Evolutionary conservation across 2,797 vertebrate species (phyloP).

Genomic region (Manis pentadactyla): DNA sequence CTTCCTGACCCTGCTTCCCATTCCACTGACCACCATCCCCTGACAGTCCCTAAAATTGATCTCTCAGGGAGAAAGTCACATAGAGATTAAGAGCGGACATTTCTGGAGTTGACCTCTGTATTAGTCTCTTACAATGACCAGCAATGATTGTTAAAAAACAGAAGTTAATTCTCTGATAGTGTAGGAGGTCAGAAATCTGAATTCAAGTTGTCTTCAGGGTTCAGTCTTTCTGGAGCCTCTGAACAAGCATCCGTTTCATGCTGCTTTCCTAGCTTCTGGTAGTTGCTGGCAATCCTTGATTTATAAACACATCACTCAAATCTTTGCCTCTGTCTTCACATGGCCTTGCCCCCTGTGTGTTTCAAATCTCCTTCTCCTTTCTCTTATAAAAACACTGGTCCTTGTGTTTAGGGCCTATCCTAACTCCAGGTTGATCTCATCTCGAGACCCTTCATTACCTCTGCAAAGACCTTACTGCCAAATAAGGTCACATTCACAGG

Average conservation of each 20-base stretch:
- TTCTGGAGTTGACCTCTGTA: background rate
- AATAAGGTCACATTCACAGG: background rate
- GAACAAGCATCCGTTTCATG: background rate
- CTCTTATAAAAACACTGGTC: background rate
- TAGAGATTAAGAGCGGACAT: background rate
- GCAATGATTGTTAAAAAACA: background rate
- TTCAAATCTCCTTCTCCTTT: background rate
- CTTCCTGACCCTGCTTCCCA: background rate
- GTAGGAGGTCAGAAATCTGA: background rate
- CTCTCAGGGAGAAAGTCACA: background rate
- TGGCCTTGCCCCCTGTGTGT: background rate
- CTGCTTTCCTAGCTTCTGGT: background rate
- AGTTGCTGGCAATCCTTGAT: background rate
- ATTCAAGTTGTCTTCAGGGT: background rate
- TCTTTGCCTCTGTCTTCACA: background rate
- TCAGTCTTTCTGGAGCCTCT: background rate
- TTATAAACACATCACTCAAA: too few relatives aligned
- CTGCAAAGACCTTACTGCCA: background rate
- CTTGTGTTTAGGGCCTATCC: background rate
- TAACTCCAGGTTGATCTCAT: background rate
- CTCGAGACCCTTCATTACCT: background rate
- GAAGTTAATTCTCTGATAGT: background rate
- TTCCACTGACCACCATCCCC: background rate
- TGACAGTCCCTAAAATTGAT: too few relatives aligned
- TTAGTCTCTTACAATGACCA: background rate